Conservation (phyloP, 2,113 vertebrate genomes). For the Gymnobelideus leadbeateri region DNA sequence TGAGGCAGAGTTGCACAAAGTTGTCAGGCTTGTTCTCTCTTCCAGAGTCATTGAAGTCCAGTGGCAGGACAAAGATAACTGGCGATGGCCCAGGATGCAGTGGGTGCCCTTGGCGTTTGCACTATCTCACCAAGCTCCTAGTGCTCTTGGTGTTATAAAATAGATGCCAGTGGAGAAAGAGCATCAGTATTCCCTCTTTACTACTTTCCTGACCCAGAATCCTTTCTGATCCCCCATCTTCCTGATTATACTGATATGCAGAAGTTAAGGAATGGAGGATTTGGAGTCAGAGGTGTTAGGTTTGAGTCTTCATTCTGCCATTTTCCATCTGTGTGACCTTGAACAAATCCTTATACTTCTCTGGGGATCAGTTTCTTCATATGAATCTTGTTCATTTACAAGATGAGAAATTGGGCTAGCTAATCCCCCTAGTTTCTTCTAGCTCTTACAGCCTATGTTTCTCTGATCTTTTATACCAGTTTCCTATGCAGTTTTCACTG, state of each 20-base stretch:
- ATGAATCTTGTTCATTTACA: background rate
- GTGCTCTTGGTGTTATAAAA: background rate
- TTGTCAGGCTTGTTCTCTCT: background rate
- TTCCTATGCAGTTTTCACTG: background rate
- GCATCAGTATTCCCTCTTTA: background rate
- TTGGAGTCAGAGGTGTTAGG: background rate
- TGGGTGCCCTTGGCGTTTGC: too few relatives aligned
- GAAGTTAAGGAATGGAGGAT: background rate
- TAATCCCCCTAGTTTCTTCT: background rate
- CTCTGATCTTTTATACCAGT: background rate
- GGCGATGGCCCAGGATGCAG: too few relatives aligned
- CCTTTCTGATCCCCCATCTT: background rate
- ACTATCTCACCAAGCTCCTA: too few relatives aligned
- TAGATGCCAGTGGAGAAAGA: background rate
- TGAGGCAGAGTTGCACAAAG: background rate
- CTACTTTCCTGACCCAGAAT: background rate
- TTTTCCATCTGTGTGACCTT: background rate
- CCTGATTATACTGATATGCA: background rate
- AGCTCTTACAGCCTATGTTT: background rate
- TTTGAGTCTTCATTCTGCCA: background rate
- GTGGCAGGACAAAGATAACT: too few relatives aligned
- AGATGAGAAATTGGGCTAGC: background rate
- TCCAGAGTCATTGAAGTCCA: too few relatives aligned
- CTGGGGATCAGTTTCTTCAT: background rate
- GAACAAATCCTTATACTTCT: background rate